A percentile compares a stretch with the other conserved stretches of the same genome.
These are phyloP conservation scores for Leucophenga varia DNA, from an alignment of 1,140 invertebrate species.

Conservation along the genomic window DNA sequence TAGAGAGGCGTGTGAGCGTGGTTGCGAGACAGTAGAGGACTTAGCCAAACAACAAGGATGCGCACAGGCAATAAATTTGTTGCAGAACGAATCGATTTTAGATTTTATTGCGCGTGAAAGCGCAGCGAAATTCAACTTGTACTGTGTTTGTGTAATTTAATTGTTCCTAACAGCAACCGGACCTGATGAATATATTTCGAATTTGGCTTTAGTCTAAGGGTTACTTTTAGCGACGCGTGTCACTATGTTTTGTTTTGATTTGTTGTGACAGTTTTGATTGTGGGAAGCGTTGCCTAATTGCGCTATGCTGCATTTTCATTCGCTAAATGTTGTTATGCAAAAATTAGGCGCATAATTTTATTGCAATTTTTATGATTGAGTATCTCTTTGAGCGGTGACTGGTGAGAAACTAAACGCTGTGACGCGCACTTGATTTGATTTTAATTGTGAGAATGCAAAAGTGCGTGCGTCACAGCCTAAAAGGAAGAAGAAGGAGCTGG, in stretches of 20 bases:
- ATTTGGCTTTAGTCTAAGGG: too few species aligned
- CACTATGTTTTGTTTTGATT: conserved; percentile 38
- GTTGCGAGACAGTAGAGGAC: neutral
- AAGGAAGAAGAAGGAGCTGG: neutral
- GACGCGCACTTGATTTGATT: conserved; percentile 30
- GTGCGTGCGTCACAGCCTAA: neutral
- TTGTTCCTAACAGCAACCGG: conserved; percentile 25
- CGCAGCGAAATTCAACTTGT: neutral
- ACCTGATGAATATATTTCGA: too few species aligned
- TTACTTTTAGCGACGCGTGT: conserved; percentile 18
- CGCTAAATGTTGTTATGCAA: conserved; percentile 55
- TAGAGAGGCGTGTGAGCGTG: conserved; percentile 31
- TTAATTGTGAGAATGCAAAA: conserved; percentile 32
- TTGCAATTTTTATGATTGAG: conserved; percentile 53
- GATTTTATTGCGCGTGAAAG: conserved; percentile 42
- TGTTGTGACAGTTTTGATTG: conserved; percentile 40
- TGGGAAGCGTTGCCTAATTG: conserved; percentile 5
- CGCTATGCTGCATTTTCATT: conserved; percentile 3
- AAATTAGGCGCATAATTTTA: conserved; percentile 55
- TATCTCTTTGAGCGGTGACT: conserved; percentile 11
- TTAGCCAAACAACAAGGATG: conserved; percentile 8
- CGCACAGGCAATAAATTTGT: neutral
- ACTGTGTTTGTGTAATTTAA: conserved; percentile 2
- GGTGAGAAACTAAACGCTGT: conserved; percentile 21
- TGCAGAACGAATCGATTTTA: conserved; percentile 42